Evolutionary conservation across 2,113 vertebrate genomes (phyloP), one percentile per base, ranked within the genome.

Genomic region (Nanorana parkeri): DNA sequence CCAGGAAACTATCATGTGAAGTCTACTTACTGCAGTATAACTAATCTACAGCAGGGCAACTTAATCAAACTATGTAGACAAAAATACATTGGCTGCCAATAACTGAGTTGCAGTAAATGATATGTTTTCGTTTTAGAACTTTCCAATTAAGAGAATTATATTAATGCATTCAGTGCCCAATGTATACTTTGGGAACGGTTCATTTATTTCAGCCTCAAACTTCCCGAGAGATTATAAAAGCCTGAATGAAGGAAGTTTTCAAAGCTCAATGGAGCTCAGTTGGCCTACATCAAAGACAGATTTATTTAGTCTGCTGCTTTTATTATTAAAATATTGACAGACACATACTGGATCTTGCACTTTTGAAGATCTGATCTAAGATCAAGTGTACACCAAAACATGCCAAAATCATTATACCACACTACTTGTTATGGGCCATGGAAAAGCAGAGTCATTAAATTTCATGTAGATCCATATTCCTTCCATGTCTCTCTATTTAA

Each of bases 291-390:
- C 29, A 69, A 60, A 80, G 66, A 61, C 55, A 47, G 67, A 80
- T 61, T 23, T 80, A 80, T 80, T 80, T 80, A 80, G 78, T 80
- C 78, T 80, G 66, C 29, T 20, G 32, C 29, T 60, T 80, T 80
- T 69, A 80, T 71, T 80, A 71, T 32, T 71, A 69, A 60, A 80
- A 80, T 80, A 80, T 80, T 61, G 66, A 51, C 67, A 28, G 78
- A 80, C 63, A 26, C 66, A 64, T 55, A 63, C 60, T 52, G 36
- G 74, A 26, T 61, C 28, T 66, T 52, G 28, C 77, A 79, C 65
- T 60, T 47, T 79, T 54, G 66, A 79, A 79, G 77, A 68, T 58
- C 54, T 69, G 76, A 78, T 78, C 55, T 55, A 28, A 36, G 76
- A 69, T 58, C 65, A 60, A 79, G 24, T 79, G 54, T 68, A 80